Base-by-base conservation (phyloP, 2,888 invertebrate genomes). In the Vanessa cardui region DNA sequence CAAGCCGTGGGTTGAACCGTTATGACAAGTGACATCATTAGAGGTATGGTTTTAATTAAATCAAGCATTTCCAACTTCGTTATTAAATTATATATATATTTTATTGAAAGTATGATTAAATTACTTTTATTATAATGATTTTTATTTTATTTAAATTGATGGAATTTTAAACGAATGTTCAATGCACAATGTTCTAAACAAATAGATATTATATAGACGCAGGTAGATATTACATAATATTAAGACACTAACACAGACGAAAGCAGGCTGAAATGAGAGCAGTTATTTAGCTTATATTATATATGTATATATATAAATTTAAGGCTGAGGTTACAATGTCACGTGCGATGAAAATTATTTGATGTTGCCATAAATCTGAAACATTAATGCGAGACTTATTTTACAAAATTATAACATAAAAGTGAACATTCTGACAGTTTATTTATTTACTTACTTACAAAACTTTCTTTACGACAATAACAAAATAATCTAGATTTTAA, bases 261-360 rank as follows among this genome's bases (percentile, higher is more conserved):
- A 78, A 74, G 74, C 84, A 80, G 88, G 85, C 82, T 88, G 82
- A 85, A 88, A 85, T 85, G 88, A 88, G 86, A 86, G 76, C 76
- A 75, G 76, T 64, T 67, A 67, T 64, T 61, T 73, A 69, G 62
- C 69, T 73, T 72, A 70, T 45, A 63, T 70, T 73, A 70, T 64
- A 70, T 66, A 39, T 39, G 59, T 64, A 70, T 67, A 39, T 39
- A 62, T 64, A 70, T 67, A 70, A 70, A 68, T 72, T 62, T 71
- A 72, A 70, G 70, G 74, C 70, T 72, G 68, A 69, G 68, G 67
- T 68, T 71, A 70, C 69, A 71, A n/a, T 62, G 47, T 39, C n/a
- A 39, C 15, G 44, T 56, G 9, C 5, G 12, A 56, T 56, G 26
- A 58, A 64, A 59, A 52, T 1, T 7, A 44, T 60, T 45, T 45